Evolutionary conservation across 2,888 invertebrate genomes (phyloP).

Genomic region (Caenorhabditis panamensis): DNA sequence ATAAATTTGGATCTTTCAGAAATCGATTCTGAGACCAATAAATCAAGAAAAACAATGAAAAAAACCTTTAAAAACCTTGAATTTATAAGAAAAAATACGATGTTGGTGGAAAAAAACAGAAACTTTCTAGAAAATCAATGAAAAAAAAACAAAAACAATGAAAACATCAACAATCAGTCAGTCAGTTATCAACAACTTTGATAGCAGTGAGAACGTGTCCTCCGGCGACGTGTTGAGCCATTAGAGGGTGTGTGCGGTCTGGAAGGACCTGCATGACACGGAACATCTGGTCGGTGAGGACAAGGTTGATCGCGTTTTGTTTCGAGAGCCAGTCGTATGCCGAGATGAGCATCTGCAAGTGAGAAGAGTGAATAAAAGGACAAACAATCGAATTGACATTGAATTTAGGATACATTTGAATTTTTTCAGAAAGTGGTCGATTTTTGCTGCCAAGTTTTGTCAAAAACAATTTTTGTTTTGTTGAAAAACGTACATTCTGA

Average conservation of each 20-base stretch:
- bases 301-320: constrained; percentile 86
- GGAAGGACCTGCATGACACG: constrained; percentile 81
- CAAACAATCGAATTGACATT: too few relatives aligned
- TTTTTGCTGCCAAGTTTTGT: too few relatives aligned
- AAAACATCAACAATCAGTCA: constrained; percentile 12
- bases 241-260: constrained; percentile 92
- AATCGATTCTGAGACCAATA: neutral
- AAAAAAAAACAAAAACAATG: constrained; percentile 10
- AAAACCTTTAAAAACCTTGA: too few relatives aligned
- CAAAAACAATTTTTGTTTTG: too few relatives aligned
- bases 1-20: too few relatives aligned
- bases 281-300: constrained; percentile 83
- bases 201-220: constrained; percentile 91
- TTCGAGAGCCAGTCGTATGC: constrained; percentile 89
- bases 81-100: constrained; percentile 17
- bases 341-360: constrained; percentile 87
- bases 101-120: neutral
- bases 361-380: too few relatives aligned
- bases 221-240: constrained; percentile 91
- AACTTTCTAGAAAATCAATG: neutral
- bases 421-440: neutral
- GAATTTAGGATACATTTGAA: too few relatives aligned
- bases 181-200: constrained; percentile 76
- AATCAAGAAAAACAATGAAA: constrained; percentile 1
- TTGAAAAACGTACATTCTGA: constrained; percentile 55